Evolutionary conservation across 1,140 invertebrate genomes (phyloP), one percentile per base, ranked within the genome.

Genomic region (Laodelphax striatellus): DNA sequence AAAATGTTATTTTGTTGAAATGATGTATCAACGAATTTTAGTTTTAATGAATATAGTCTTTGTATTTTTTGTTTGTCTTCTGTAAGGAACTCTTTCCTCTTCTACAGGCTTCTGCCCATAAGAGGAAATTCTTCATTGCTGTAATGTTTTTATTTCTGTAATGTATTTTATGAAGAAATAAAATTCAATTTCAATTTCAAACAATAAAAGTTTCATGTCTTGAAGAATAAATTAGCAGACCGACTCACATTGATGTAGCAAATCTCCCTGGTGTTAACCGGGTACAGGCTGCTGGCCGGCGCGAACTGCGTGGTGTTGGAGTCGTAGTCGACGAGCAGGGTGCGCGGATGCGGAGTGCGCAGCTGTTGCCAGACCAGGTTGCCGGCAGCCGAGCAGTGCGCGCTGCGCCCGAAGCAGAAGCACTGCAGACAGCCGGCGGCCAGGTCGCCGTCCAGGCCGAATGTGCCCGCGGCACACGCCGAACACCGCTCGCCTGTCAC

Each of bases 381-480:
- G 17, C 80, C 79, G 6, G 89, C 87, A 70, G 92, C 86, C 42
- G 79, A 79, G 70, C 92, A 96, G 41, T 80, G 74, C 0, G 80
- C 80, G 10, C 86, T 85, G 66, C 90, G 78, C 0, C 86, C 87
- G 69, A 94, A 96, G 73, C 92, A 95, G 75, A 92, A 95, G 71
- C 92, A 70, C 61, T 86, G 80, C 0, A 86, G 92, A 54, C 92
- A 96, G 5, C 92, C 92, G 58, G 80, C 79, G 0, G 82, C 78
- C 72, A 89, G 91, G 5, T 83, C 76, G 0, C 72, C 68, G 0
- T 83, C 76, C 3, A 95, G 70, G 1, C 90, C 90, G 71, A 94
- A 95, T 0, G 89, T 91, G 21, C 88, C 87, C 41, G 86, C 80
- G 69, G 84, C 82, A 73, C 96, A 98, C 31, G 77, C 69, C 69